phyloP scores from a whole-genome alignment of 2,797 vertebrate species.

The Hippocampus kuda region DNA sequence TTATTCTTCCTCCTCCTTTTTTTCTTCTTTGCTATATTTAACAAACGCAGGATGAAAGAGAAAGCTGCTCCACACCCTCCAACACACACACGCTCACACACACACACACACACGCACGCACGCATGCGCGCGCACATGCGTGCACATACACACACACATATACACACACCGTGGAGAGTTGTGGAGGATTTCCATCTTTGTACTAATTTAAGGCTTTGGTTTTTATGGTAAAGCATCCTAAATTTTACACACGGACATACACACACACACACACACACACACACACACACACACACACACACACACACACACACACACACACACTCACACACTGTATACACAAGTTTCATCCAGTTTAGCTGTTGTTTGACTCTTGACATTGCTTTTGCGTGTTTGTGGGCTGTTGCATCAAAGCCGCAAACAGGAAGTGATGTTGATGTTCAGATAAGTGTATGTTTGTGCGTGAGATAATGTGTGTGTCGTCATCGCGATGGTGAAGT shows the following conservation, averaged over 20 bases:
- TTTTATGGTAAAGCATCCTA: slow-evolving; percentile 32
- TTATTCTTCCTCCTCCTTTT: neutral
- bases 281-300: neutral
- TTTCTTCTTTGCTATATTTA: slow-evolving; percentile 23
- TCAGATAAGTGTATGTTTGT: slow-evolving; percentile 30
- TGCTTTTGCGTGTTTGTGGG: slow-evolving; percentile 10
- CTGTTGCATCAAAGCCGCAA: slow-evolving; percentile 29
- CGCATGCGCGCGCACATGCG: slow-evolving; percentile 2
- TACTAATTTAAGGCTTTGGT: slow-evolving; percentile 33
- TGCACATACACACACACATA: slow-evolving; percentile 18
- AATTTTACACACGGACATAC: slow-evolving; percentile 5
- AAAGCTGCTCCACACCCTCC: slow-evolving; percentile 33
- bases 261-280: neutral
- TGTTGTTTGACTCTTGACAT: neutral
- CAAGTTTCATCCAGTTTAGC: neutral
- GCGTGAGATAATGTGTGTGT: slow-evolving; percentile 1
- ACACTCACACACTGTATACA: neutral
- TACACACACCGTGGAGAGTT: neutral
- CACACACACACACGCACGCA: slow-evolving; percentile 17
- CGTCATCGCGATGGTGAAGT: neutral
- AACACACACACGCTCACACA: slow-evolving; percentile 21
- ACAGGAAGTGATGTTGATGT: slow-evolving; percentile 55
- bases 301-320: neutral
- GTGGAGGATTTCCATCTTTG: slow-evolving; percentile 12
- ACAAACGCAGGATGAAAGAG: slow-evolving; percentile 28